These are phyloP conservation scores for Malurus alboscapulatus DNA, from an alignment of 2,113 vertebrate species.

Conservation along the genomic window DNA sequence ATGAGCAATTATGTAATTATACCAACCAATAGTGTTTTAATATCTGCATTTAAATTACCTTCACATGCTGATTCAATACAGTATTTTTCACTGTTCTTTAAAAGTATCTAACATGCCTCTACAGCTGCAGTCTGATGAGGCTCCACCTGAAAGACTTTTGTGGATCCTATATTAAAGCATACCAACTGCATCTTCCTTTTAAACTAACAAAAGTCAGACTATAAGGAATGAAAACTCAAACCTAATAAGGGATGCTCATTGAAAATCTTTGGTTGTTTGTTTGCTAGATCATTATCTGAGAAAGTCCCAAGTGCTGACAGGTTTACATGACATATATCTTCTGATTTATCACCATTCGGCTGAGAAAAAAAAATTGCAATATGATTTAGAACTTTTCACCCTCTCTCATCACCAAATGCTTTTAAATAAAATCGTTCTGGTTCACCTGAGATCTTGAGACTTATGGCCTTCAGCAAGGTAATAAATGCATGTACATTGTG, in stretches of 20 bases:
- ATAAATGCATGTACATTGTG: background rate
- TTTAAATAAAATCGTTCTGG: background rate
- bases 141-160: background rate
- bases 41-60: constrained; percentile 18
- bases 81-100: background rate
- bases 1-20: constrained; percentile 28
- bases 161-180: background rate
- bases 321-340: background rate
- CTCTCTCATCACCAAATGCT: background rate
- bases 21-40: background rate
- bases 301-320: background rate
- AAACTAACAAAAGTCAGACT: background rate
- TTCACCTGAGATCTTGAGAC: background rate
- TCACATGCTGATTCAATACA: background rate
- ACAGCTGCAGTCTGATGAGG: background rate
- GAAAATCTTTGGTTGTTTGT: background rate
- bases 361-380: background rate
- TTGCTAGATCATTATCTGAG: background rate
- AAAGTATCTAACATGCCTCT: background rate
- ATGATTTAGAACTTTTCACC: background rate
- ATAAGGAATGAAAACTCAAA: background rate
- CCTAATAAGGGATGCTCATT: background rate
- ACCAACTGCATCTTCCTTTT: background rate
- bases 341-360: background rate
- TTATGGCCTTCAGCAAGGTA: background rate